Base-by-base conservation (phyloP, 2,797 vertebrate genomes). In the Pantherophis alleghaniensis region DNA sequence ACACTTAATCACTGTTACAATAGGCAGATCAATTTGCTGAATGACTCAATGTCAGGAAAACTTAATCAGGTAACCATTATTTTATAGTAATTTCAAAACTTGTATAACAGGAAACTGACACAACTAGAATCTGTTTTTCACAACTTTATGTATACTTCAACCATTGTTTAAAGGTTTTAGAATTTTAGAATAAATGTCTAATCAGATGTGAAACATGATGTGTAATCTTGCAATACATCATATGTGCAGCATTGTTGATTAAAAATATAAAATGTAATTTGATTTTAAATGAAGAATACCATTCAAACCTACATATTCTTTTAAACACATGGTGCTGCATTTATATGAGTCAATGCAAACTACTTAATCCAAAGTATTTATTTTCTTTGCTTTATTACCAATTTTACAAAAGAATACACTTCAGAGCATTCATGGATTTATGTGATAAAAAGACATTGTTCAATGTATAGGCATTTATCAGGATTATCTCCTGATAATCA, bases 41-140 rank as follows among this genome's bases (percentile, higher is more conserved):
- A 22, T 95, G 95, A 96, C 96, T 95, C 93, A 56, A 0, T 94
- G 93, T 94, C 94, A 94, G 93, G 94, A 91, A 96, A 96, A 4
- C 53, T 96, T 97, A 95, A 96, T 96, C 94, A 94, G 95, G 86
- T 96, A 95, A 95, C 96, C 97, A 96, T 97, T 97, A 94, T 91
- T 96, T 24, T 95, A 95, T 96, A 96, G 95, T 95, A 59, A 87
- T 95, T 96, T 95, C 94, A 86, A 95, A 95, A 61, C 95, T 0
- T 93, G 93, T 87, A 63, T 53, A 96, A 94, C 95, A 96, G 96
- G 97, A 97, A 96, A 94, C 69, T 94, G 90, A 93, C 2, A 28
- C 83, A 11, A 51, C 63, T 93, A n/a, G 37, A 1, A 89, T 93
- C 94, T 93, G 95, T 92, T 96, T 96, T 97, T 96, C 96, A 83